Conservation (phyloP, 1,140 invertebrate genomes). For the Sitodiplosis mosellana region DNA sequence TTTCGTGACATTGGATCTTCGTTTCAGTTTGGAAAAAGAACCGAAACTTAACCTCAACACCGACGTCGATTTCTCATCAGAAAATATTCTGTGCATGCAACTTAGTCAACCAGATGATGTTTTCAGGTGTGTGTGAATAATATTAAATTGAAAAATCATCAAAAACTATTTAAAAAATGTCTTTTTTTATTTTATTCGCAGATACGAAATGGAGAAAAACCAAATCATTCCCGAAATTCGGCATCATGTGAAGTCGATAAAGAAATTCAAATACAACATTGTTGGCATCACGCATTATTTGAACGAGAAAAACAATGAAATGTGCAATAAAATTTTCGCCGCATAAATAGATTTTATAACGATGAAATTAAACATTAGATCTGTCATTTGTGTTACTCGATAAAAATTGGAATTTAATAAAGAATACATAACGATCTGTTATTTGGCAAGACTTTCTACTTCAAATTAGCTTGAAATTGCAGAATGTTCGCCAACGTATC, state of each 20-base stretch:
- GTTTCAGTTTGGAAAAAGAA: constrained; percentile 49
- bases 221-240: neutral
- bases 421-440: too few species aligned
- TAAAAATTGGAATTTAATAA: too few species aligned
- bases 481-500: too few species aligned
- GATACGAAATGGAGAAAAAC: neutral
- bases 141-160: neutral
- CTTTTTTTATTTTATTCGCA: neutral
- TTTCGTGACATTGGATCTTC: constrained; percentile 47
- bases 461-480: too few species aligned
- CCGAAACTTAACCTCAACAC: constrained; percentile 54
- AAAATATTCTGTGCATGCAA: constrained; percentile 61
- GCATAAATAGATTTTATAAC: too few species aligned
- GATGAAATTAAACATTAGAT: too few species aligned
- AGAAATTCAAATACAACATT: neutral
- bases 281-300: neutral
- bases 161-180: neutral
- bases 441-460: too few species aligned
- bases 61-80: constrained; percentile 61
- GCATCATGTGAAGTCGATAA: neutral
- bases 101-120: constrained; percentile 48
- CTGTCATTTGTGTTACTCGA: too few species aligned
- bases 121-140: constrained; percentile 30
- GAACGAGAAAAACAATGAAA: constrained; percentile 1
- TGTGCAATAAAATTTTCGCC: neutral